Evolutionary conservation across 2,888 invertebrate species (phyloP).

Genomic region (Nezara viridula): DNA sequence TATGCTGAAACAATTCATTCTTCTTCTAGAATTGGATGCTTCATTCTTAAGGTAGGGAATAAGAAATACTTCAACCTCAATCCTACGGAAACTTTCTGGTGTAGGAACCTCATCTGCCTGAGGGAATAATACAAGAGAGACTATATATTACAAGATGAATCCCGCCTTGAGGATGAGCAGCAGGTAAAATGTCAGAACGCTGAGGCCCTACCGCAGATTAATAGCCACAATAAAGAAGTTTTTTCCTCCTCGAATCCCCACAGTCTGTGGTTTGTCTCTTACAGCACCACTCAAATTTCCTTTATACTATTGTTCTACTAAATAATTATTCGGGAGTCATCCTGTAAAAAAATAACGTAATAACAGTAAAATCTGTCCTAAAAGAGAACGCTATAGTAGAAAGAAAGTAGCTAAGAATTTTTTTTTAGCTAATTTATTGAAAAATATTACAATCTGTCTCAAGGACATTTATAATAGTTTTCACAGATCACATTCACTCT

Average conservation of each 20-base stretch:
- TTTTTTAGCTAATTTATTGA: no score
- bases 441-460: no score
- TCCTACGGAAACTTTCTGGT: neutral
- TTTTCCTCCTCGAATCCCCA: neutral
- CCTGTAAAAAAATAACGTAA: neutral
- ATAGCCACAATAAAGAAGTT: slow-evolving; percentile 17
- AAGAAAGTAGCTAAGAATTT: no score
- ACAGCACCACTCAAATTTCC: neutral
- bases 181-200: neutral
- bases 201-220: neutral
- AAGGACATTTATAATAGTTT: no score
- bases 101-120: neutral
- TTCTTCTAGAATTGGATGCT: neutral
- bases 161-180: neutral
- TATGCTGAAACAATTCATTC: neutral
- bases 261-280: neutral
- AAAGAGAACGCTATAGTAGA: no score
- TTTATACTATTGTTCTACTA: neutral
- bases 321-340: neutral
- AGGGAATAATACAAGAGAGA: neutral
- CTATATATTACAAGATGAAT: slow-evolving; percentile 13
- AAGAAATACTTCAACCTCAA: slow-evolving; percentile 6
- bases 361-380: no score
- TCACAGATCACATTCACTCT: no score
- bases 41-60: neutral